These are phyloP conservation scores for Zosterops lateralis DNA, from an alignment of 2,113 vertebrate species.

Conservation along the genomic window DNA sequence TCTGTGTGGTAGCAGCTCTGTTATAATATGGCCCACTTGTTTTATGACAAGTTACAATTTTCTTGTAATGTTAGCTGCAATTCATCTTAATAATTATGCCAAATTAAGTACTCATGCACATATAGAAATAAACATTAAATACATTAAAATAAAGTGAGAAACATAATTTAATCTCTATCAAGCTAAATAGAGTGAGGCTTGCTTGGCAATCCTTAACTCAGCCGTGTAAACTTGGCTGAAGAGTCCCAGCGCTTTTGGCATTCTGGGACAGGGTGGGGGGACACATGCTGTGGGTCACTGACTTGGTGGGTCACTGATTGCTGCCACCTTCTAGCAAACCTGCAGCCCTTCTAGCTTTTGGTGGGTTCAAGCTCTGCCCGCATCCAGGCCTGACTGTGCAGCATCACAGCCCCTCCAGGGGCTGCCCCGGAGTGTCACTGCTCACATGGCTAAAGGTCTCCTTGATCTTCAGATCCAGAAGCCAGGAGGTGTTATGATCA, in stretches of 20 bases:
- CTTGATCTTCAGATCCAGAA: neutral
- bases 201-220: neutral
- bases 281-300: neutral
- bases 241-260: neutral
- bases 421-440: accelerated
- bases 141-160: constrained; percentile 61
- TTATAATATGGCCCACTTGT: constrained; percentile 69
- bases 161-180: constrained; percentile 52
- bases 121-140: constrained; percentile 76
- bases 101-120: constrained; percentile 73
- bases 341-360: neutral
- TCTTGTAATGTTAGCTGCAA: constrained; percentile 76
- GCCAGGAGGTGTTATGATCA: neutral
- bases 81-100: constrained; percentile 79
- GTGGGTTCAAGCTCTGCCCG: neutral
- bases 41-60: constrained; percentile 83
- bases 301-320: neutral
- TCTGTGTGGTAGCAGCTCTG: constrained; percentile 59
- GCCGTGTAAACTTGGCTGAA: neutral
- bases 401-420: no score
- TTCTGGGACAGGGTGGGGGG: accelerated
- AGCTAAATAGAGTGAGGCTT: neutral
- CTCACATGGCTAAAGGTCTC: neutral
- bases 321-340: neutral
- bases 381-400: neutral